These are phyloP conservation scores for Cerceris rybyensis DNA, from an alignment of 2,888 invertebrate genomes.

Conservation along the genomic window DNA sequence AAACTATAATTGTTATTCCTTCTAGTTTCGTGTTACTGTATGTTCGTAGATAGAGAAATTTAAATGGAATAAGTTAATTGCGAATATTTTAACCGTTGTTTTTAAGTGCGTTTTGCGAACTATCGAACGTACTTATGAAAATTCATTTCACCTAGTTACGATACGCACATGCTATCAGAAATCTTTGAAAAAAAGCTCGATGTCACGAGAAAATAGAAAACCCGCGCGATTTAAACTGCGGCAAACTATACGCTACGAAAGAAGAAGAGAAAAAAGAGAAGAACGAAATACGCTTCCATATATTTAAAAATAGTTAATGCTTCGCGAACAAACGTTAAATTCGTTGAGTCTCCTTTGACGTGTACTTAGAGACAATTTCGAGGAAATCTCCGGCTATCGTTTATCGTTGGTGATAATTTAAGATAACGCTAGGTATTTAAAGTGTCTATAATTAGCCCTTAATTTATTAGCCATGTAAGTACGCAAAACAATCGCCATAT, in stretches of 20 bases:
- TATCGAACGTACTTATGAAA: conserved; percentile 42
- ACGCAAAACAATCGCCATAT: conserved; percentile 1
- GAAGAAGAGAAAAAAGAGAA: conserved; percentile 6
- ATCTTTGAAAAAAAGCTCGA: conserved; percentile 5
- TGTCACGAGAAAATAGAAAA: conserved; percentile 27
- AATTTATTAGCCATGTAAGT: conserved; percentile 39
- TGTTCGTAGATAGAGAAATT: conserved; percentile 46
- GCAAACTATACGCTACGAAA: not conserved
- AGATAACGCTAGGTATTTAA: conserved; percentile 3
- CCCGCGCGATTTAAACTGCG: not conserved
- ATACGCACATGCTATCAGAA: conserved; percentile 33
- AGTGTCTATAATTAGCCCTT: conserved; percentile 46
- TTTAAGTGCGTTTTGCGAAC: conserved; percentile 20
- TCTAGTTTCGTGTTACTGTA: conserved; percentile 31
- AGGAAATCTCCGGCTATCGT: conserved; percentile 16
- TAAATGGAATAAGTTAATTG: conserved; percentile 17
- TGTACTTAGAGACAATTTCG: conserved; percentile 37
- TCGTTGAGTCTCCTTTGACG: conserved; percentile 33
- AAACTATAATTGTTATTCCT: conserved; percentile 22
- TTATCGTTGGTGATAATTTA: conserved; percentile 20
- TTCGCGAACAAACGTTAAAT: conserved; percentile 32
- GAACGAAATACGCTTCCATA: conserved; percentile 42
- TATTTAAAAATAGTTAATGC: conserved; percentile 31
- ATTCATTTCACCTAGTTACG: conserved; percentile 36
- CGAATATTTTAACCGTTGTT: conserved; percentile 14